These are phyloP conservation scores for Nasonia longicornis DNA, from an alignment of 1,140 invertebrate genomes.

Conservation along the genomic window DNA sequence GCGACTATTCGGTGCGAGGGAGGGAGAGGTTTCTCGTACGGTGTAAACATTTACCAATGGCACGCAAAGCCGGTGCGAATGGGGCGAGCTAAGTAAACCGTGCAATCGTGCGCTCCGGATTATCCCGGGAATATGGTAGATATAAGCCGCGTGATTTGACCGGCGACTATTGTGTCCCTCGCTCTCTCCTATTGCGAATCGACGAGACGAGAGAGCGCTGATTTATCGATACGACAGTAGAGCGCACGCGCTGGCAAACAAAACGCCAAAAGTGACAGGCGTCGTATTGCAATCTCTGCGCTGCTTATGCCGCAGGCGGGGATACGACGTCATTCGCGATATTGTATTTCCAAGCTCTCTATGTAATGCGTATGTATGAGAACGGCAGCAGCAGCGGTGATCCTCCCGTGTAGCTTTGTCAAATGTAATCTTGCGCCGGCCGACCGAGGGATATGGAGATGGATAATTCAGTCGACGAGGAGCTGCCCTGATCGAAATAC, in stretches of 20 bases:
- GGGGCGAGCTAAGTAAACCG: slow-evolving; percentile 47
- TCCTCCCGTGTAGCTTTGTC: not conserved
- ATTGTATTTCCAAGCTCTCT: not conserved
- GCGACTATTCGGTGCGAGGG: not conserved
- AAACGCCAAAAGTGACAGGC: slow-evolving; percentile 39
- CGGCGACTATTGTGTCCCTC: slow-evolving; percentile 26
- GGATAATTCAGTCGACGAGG: no score
- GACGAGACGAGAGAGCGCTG: not conserved
- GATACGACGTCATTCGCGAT: not conserved
- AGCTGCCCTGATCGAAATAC: no score
- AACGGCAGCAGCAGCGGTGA: not conserved
- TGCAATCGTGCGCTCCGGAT: slow-evolving; percentile 41
- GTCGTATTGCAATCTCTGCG: slow-evolving; percentile 7
- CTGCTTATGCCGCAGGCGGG: not conserved
- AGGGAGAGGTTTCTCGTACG: slow-evolving; percentile 20
- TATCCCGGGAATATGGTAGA: slow-evolving; percentile 47
- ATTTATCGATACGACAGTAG: slow-evolving; percentile 40
- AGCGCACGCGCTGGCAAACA: slow-evolving; percentile 6
- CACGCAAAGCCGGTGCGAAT: slow-evolving; percentile 54
- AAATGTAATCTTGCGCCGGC: not conserved
- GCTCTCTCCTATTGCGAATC: not conserved
- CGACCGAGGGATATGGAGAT: not conserved
- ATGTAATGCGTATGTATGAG: not conserved
- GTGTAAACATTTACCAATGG: slow-evolving; percentile 56
- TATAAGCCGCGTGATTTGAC: slow-evolving; percentile 46